Conservation (phyloP, 2,797 vertebrate genomes). For the Acanthiza pusilla region DNA sequence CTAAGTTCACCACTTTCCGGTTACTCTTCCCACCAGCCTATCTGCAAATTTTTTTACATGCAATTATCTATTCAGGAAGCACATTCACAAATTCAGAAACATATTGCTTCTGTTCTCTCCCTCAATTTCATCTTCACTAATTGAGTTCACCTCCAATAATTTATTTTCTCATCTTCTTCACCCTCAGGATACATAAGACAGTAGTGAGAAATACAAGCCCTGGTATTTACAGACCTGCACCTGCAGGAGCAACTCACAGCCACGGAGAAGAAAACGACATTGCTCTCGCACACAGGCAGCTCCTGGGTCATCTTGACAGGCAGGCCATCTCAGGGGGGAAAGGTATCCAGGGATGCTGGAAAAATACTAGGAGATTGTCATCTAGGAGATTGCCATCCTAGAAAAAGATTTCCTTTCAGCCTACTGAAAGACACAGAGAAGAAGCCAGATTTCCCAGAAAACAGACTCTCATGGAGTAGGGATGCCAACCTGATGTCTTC, state of each 20-base stretch:
- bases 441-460: neutral
- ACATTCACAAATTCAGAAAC: neutral
- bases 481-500: neutral
- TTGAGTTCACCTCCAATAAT: neutral
- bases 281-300: rapidly evolving
- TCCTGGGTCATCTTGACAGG: rapidly evolving
- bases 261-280: neutral
- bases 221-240: neutral
- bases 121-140: neutral
- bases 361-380: neutral
- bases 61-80: neutral
- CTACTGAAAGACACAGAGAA: neutral
- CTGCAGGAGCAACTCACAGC: neutral
- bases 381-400: neutral
- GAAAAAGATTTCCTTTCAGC: neutral
- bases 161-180: neutral
- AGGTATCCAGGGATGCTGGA: neutral
- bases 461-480: rapidly evolving
- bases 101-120: neutral
- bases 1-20: neutral
- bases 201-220: neutral
- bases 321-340: too few relatives aligned
- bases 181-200: neutral
- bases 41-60: neutral
- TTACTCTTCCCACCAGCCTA: neutral